These are phyloP conservation scores for Lithophane socia DNA, from an alignment of 2,888 invertebrate species.

Conservation along the genomic window DNA sequence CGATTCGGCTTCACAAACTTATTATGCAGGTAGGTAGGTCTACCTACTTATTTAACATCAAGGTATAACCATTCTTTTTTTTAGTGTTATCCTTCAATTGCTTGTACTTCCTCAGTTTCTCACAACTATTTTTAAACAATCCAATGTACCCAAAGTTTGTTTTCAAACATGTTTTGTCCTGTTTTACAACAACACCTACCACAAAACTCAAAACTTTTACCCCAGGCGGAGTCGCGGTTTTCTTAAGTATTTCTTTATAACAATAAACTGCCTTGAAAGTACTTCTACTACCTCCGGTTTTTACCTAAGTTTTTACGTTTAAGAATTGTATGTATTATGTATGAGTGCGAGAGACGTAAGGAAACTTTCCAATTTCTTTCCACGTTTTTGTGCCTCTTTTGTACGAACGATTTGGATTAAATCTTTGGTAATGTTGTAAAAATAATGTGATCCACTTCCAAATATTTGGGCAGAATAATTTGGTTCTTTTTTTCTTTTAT, in stretches of 20 bases:
- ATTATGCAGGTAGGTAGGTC: background rate
- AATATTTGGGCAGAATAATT: constrained; percentile 41
- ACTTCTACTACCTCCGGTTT: constrained; percentile 39
- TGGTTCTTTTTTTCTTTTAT: constrained; percentile 15
- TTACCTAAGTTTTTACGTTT: constrained; percentile 64
- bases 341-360: constrained; percentile 59
- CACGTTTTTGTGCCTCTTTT: constrained; percentile 50
- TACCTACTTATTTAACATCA: constrained; percentile 8
- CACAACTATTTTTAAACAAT: background rate
- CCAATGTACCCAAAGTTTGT: background rate
- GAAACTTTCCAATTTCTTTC: constrained; percentile 62
- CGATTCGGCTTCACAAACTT: constrained; percentile 2
- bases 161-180: background rate
- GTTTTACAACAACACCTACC: background rate
- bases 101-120: background rate
- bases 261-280: constrained; percentile 32
- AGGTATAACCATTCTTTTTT: background rate
- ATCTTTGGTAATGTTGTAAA: constrained; percentile 64
- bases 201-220: constrained; percentile 11
- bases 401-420: constrained; percentile 62
- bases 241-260: constrained; percentile 26
- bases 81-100: background rate
- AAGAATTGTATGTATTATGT: constrained; percentile 66
- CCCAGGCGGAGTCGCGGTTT: background rate
- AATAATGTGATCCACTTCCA: constrained; percentile 55